Conservation (phyloP, 2,797 vertebrate species). For the Enteromius mattozi region DNA sequence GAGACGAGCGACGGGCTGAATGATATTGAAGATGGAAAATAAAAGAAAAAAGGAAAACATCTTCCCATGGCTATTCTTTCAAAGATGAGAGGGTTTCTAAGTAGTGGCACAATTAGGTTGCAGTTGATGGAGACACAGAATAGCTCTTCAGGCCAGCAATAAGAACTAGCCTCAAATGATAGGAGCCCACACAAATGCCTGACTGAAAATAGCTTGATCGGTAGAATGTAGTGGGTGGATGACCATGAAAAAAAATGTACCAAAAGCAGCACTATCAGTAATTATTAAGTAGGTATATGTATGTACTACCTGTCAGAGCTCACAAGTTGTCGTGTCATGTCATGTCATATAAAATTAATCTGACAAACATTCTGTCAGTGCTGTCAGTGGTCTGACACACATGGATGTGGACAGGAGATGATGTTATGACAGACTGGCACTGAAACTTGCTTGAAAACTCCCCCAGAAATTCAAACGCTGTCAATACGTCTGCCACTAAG, state of each 20-base stretch:
- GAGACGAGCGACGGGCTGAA: slow-evolving; percentile 23
- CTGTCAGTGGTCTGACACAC: slow-evolving; percentile 5
- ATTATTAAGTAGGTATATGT: background rate
- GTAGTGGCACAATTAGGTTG: slow-evolving; percentile 58
- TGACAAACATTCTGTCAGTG: background rate
- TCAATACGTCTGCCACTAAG: background rate
- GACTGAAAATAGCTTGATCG: slow-evolving; percentile 63
- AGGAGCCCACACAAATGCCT: slow-evolving; percentile 58
- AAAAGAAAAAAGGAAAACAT: slow-evolving; percentile 6
- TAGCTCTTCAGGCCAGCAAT: slow-evolving; percentile 52
- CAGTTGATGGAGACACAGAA: slow-evolving; percentile 54
- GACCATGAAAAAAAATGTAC: background rate
- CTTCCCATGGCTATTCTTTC: slow-evolving; percentile 14
- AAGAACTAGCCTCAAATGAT: slow-evolving; percentile 53
- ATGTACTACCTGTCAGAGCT: background rate
- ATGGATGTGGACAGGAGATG: slow-evolving; percentile 14
- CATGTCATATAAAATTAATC: slow-evolving; percentile 3
- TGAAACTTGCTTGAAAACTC: background rate
- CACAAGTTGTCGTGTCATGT: background rate
- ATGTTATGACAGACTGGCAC: background rate
- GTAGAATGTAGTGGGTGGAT: slow-evolving; percentile 21
- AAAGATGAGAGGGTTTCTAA: slow-evolving; percentile 56
- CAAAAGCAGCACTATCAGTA: background rate
- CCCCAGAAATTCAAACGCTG: background rate
- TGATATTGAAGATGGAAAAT: background rate